Evolutionary conservation across 2,113 vertebrate species (phyloP).

Genomic region (Hyla sarda): DNA sequence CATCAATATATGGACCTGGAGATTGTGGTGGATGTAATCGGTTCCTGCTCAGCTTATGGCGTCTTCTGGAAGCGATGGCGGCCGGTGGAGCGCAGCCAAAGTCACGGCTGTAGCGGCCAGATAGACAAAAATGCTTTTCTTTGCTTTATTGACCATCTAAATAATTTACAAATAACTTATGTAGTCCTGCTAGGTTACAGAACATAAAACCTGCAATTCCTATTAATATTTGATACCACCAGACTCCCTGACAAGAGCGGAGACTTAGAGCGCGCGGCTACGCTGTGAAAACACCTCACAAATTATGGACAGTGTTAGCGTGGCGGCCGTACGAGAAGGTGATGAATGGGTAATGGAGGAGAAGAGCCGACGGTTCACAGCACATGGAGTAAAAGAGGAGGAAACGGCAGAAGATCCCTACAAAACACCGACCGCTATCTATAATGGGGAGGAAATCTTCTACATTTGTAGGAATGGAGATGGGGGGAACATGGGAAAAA

Average conservation of each 20-base stretch:
- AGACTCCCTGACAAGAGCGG: not conserved
- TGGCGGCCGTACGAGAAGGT: not conserved
- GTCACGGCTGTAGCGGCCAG: not conserved
- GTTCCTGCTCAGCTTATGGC: not conserved
- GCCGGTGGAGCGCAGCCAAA: not conserved
- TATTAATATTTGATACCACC: constrained; percentile 42
- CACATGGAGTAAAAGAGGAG: not conserved
- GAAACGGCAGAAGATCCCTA: not conserved
- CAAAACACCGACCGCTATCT: not conserved
- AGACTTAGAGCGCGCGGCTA: not conserved
- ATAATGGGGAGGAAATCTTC: too few species aligned
- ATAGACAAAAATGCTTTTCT: constrained; percentile 42
- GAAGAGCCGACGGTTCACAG: not conserved
- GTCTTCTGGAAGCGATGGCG: not conserved
- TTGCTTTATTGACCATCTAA: constrained; percentile 48
- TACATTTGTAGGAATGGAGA: not conserved
- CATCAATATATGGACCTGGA: not conserved
- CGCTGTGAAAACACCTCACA: not conserved
- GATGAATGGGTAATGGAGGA: not conserved
- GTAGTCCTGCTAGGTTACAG: constrained; percentile 8
- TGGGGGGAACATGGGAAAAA: too few species aligned
- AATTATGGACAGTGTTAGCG: not conserved
- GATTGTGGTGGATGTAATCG: not conserved
- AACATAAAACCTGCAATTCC: constrained; percentile 38
- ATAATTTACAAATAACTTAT: constrained; percentile 53